phyloP scores from a whole-genome alignment of 2,797 vertebrate species.

The Phoeniculus purpureus region DNA sequence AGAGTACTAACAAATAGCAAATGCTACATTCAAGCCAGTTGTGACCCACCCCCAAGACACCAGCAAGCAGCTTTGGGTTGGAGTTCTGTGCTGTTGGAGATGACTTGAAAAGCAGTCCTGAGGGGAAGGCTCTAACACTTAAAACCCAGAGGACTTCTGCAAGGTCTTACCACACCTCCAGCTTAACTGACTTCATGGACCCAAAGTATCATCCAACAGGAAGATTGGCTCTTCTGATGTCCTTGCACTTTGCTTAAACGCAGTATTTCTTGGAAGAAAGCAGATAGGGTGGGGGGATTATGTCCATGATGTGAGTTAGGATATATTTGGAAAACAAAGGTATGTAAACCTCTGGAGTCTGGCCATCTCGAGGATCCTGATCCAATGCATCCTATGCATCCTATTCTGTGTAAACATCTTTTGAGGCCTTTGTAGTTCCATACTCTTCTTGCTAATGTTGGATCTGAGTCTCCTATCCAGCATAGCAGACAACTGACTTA shows the following conservation, averaged over 20 bases:
- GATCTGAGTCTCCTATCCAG: background rate
- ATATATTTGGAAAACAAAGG: background rate
- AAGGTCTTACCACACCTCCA: background rate
- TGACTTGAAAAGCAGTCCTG: background rate
- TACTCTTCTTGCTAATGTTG: background rate
- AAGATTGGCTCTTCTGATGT: background rate
- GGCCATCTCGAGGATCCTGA: background rate
- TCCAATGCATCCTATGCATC: background rate
- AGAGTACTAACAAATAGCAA: constrained; percentile 12
- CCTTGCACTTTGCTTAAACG: background rate
- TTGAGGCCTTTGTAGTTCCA: background rate
- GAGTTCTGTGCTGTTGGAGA: background rate
- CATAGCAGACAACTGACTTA: background rate
- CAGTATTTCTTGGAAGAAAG: background rate
- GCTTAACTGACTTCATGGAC: background rate
- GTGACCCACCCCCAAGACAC: background rate
- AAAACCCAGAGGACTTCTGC: background rate
- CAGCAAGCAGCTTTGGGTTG: background rate
- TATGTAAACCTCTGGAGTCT: background rate
- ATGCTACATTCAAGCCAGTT: constrained; percentile 51
- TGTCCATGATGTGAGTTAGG: background rate
- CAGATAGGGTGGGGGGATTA: fast-evolving
- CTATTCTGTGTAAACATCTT: background rate
- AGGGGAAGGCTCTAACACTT: background rate
- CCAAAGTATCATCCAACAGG: background rate